These are phyloP conservation scores for Sitta carolinensis DNA, from an alignment of 2,797 vertebrate genomes.

Conservation along the genomic window DNA sequence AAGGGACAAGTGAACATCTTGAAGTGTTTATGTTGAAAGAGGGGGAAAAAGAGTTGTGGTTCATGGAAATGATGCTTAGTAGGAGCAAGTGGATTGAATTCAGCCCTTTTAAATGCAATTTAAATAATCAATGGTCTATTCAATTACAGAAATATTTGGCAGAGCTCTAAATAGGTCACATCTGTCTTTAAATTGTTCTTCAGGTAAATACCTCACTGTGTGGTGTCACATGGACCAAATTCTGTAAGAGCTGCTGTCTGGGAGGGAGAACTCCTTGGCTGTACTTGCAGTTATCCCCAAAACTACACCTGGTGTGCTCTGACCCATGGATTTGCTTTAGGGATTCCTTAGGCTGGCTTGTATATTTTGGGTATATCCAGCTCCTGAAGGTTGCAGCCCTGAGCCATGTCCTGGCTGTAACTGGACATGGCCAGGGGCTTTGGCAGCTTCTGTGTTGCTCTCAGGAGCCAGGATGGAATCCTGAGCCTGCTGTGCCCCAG, in stretches of 20 bases:
- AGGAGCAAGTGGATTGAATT: not conserved
- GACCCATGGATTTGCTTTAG: not conserved
- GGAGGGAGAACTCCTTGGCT: not conserved
- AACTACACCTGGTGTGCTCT: rapidly evolving
- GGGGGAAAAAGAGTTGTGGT: not conserved
- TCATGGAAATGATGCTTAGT: not conserved
- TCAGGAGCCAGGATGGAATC: not conserved
- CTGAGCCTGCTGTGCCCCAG: not conserved
- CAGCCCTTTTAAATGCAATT: not conserved
- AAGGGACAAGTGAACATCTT: not conserved
- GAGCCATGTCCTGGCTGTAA: not conserved
- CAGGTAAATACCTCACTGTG: not conserved
- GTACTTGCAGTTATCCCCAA: not conserved
- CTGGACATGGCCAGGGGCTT: rapidly evolving
- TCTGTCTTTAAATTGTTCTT: conserved; percentile 26
- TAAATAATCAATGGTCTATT: conserved; percentile 27
- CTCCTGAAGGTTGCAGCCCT: not conserved
- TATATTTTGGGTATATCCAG: not conserved
- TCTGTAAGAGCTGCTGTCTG: not conserved
- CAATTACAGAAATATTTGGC: conserved; percentile 41
- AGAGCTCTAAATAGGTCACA: conserved; percentile 42
- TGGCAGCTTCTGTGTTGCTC: not conserved
- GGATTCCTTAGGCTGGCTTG: not conserved
- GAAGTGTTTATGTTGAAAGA: not conserved
- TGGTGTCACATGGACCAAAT: not conserved